phyloP scores from a whole-genome alignment of 2,888 invertebrate species.

The Epirrhoe tristata region DNA sequence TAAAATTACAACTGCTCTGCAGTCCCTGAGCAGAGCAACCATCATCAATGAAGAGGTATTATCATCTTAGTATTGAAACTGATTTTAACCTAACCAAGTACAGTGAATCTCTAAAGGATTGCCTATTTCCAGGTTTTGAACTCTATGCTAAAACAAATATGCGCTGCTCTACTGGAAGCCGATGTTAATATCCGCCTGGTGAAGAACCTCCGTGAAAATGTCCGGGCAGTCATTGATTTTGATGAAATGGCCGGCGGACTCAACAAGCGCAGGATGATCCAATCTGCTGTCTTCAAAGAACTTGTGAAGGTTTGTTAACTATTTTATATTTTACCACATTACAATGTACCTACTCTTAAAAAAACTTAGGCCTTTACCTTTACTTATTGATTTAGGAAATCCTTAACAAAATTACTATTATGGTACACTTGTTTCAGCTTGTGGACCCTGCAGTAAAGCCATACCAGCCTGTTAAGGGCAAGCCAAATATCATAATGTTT shows the following conservation, averaged over 20 bases:
- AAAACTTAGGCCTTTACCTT: no score
- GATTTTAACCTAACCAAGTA: neutral
- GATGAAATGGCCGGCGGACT: conserved; percentile 99
- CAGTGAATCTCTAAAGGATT: conserved; percentile 1
- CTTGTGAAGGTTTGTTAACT: conserved; percentile 92
- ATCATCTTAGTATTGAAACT: neutral
- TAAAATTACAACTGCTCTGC: conserved; percentile 99
- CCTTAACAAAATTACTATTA: no score
- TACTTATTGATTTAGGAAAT: no score
- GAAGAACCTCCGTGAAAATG: conserved; percentile 98
- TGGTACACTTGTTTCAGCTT: conserved; percentile 80
- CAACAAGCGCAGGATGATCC: conserved; percentile 99
- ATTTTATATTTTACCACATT: no score
- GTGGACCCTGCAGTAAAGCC: conserved; percentile 99
- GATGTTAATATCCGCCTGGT: conserved; percentile 98
- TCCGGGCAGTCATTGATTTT: conserved; percentile 98
- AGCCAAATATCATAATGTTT: conserved; percentile 99
- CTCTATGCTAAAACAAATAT: conserved; percentile 99
- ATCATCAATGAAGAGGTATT: conserved; percentile 98
- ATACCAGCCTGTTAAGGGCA: conserved; percentile 97
- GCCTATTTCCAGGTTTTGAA: conserved; percentile 91
- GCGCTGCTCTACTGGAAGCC: conserved; percentile 98
- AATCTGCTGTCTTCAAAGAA: conserved; percentile 99
- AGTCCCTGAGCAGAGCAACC: conserved; percentile 98
- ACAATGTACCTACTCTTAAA: no score